phyloP scores from a whole-genome alignment of 2,888 invertebrate species.

The Autographa gamma region DNA sequence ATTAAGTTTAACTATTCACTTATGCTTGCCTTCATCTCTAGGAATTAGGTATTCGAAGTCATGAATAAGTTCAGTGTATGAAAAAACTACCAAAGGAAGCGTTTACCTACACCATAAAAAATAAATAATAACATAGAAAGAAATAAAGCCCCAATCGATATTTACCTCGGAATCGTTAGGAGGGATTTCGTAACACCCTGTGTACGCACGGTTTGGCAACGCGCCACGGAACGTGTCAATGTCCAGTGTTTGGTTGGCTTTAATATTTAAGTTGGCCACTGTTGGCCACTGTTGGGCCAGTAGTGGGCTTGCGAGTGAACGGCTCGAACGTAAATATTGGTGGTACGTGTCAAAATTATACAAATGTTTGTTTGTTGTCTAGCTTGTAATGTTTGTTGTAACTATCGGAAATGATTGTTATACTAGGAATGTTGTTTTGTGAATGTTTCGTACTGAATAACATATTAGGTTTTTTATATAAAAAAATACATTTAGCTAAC shows the following conservation, averaged over 20 bases:
- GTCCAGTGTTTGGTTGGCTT: conserved; percentile 41
- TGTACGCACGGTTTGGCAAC: conserved; percentile 49
- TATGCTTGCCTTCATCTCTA: no score
- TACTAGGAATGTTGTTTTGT: no score
- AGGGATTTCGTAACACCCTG: conserved; percentile 30
- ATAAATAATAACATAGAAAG: background rate
- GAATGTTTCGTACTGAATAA: no score
- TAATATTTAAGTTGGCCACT: conserved; percentile 52
- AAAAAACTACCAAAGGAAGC: background rate
- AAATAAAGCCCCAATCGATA: background rate
- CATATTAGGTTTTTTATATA: no score
- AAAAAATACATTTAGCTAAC: no score
- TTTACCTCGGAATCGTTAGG: background rate
- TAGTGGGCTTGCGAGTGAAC: conserved; percentile 18
- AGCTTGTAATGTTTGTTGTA: no score
- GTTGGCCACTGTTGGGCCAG: background rate
- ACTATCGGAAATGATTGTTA: no score
- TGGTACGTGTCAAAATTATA: conserved; percentile 31
- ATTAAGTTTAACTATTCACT: no score
- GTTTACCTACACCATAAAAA: background rate
- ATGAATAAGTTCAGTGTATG: no score
- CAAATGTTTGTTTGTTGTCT: conserved; percentile 1
- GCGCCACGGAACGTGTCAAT: conserved; percentile 50
- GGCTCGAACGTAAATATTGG: conserved; percentile 27
- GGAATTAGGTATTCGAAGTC: no score